Base-by-base conservation (phyloP, 1,140 invertebrate species). In the Trypoxylus dichotomus region DNA sequence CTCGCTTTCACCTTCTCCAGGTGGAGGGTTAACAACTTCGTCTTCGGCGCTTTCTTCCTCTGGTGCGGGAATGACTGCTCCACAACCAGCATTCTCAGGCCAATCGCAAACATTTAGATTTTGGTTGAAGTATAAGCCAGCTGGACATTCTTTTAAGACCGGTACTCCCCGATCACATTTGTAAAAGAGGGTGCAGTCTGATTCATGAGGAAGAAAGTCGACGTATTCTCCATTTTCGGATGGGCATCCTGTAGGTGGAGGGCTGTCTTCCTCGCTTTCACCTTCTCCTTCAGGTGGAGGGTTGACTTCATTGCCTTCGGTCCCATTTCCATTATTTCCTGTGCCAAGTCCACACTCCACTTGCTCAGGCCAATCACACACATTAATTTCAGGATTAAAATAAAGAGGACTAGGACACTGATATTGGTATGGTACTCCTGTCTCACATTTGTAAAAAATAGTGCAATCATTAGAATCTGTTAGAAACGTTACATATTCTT, bases 361-460 rank as follows among this genome's bases (percentile, higher is more conserved):
- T 68, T 25, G 24, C 2, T 27, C 37, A 15, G 29, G 29, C 29
- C 41, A 74, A 15, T 74, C 72, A 6, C 72, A 74, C 6, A 42
- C 72, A 24, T 74, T 37, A 11, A 74, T 19, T 21, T 42, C 15
- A 74, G 72, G 72, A 74, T 74, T 74, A n/a, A 74, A 74, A 41
- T 74, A 29, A 7, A 74, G 27, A 10, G 13, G 13, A 7, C 3
- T 19, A 0, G 32, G 41, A 41, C 72, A 74, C 27, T 41, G 19
- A 6, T 74, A 29, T 29, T 37, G 27, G 19, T 21, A 10, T n/a
- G 72, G 72, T 43, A 24, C 29, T 6, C 72, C 72, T 1, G n/a
- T 10, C 0, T 37, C 72, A 11, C 72, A 74, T 74, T 74, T 43
- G 3, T 74, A 74, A n/a, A 74, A 74, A 3, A 74, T 19, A 10